These are phyloP conservation scores for Nothocercus nigrocapillus DNA, from an alignment of 2,113 vertebrate species.

Conservation along the genomic window DNA sequence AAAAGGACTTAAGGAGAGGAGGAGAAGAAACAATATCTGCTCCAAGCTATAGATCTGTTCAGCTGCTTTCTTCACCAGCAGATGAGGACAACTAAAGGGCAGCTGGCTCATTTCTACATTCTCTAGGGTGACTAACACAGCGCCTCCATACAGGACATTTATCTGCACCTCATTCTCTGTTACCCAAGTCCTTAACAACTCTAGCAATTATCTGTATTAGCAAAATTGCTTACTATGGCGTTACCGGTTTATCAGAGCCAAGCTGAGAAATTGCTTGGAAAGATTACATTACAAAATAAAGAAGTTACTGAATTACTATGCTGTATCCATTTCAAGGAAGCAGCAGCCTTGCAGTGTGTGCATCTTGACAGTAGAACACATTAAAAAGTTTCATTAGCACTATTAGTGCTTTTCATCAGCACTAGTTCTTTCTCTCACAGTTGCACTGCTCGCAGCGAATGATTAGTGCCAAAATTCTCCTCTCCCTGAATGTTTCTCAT, in stretches of 20 bases:
- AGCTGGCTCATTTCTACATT: background rate
- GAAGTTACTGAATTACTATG: background rate
- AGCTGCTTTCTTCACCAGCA: background rate
- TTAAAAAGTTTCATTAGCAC: background rate
- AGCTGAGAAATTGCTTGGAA: background rate
- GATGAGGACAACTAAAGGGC: background rate
- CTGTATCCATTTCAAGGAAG: background rate
- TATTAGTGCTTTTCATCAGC: background rate
- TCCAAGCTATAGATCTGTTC: background rate
- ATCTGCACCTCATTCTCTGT: background rate
- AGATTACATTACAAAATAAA: constrained; percentile 5
- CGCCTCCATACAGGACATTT: background rate
- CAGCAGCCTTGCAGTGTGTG: background rate
- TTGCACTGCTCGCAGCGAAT: background rate
- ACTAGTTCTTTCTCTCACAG: background rate
- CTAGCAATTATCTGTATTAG: background rate
- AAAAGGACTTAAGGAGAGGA: background rate
- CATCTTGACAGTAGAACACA: background rate
- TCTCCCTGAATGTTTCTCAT: background rate
- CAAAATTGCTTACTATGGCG: background rate
- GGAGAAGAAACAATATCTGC: background rate
- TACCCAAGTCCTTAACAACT: background rate
- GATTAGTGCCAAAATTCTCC: constrained; percentile 4
- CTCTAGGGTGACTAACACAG: background rate
- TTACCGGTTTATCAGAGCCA: background rate